Conservation (phyloP, 2,113 vertebrate species). For the Halichoerus grypus region DNA sequence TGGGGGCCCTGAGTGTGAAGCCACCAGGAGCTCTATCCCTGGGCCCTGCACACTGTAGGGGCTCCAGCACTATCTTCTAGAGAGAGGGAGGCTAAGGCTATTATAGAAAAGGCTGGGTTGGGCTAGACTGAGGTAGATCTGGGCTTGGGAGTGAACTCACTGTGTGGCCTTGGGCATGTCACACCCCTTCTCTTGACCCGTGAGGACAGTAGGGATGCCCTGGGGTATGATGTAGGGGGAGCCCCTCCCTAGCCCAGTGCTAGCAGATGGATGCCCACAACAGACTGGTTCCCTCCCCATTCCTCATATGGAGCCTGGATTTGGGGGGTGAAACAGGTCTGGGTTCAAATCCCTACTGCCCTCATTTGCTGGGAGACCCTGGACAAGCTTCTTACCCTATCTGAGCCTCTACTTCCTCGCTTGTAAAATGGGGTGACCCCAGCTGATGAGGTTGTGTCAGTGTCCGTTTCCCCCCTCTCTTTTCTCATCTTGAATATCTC, state of each 20-base stretch:
- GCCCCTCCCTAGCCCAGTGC: rapidly evolving
- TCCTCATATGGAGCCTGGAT: neutral
- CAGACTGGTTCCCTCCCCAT: neutral
- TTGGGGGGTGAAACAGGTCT: neutral
- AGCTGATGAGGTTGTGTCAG: neutral
- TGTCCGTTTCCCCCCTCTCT: neutral
- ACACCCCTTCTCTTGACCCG: neutral
- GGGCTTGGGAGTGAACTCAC: neutral
- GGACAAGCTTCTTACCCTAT: neutral
- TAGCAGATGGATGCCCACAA: rapidly evolving
- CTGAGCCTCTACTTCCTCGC: neutral
- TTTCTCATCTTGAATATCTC: neutral
- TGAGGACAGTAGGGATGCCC: neutral
- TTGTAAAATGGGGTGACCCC: neutral
- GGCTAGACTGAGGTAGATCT: neutral
- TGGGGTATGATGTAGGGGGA: neutral
- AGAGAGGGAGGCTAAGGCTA: neutral
- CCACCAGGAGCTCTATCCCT: neutral
- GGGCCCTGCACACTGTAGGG: neutral
- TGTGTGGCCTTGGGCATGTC: rapidly evolving
- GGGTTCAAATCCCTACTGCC: neutral
- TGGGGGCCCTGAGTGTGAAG: neutral
- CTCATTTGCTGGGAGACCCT: neutral
- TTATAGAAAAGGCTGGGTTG: neutral
- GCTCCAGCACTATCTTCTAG: neutral